Conservation (phyloP, 1,140 invertebrate genomes). For the Bombus pyrosoma region DNA sequence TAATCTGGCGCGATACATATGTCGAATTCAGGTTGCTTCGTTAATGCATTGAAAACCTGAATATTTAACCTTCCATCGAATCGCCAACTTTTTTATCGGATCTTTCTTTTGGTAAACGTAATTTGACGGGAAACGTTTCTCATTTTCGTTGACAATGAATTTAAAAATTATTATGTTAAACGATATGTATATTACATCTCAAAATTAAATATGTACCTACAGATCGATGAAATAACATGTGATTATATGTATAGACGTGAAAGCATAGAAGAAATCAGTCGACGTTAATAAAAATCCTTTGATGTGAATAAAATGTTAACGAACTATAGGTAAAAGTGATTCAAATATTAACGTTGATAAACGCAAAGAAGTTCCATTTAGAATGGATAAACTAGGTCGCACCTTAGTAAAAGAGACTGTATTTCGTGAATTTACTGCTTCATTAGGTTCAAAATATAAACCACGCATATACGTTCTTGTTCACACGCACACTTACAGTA, state of each 20-base stretch:
- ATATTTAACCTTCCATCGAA: neutral
- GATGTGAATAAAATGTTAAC: neutral
- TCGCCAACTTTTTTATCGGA: neutral
- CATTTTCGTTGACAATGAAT: neutral
- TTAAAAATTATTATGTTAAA: neutral
- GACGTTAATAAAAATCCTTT: neutral
- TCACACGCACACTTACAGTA: neutral
- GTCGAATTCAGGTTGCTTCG: neutral
- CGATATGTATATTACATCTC: too few species aligned
- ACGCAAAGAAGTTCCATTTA: neutral
- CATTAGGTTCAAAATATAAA: conserved; percentile 38
- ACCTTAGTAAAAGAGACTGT: conserved; percentile 1
- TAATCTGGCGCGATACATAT: neutral
- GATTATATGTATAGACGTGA: neutral
- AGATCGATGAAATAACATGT: too few species aligned
- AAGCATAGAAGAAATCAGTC: neutral
- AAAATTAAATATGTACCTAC: too few species aligned
- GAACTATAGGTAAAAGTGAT: neutral
- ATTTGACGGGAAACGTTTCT: neutral
- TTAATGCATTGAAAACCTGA: neutral
- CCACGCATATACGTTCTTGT: conserved; percentile 15
- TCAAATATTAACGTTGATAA: neutral
- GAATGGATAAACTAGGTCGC: conserved; percentile 5
- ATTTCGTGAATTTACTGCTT: conserved; percentile 52
- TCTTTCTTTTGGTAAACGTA: neutral